Evolutionary conservation across 2,797 vertebrate genomes (phyloP), one percentile per base, ranked within the genome.

Genomic region (Leuciscus waleckii): DNA sequence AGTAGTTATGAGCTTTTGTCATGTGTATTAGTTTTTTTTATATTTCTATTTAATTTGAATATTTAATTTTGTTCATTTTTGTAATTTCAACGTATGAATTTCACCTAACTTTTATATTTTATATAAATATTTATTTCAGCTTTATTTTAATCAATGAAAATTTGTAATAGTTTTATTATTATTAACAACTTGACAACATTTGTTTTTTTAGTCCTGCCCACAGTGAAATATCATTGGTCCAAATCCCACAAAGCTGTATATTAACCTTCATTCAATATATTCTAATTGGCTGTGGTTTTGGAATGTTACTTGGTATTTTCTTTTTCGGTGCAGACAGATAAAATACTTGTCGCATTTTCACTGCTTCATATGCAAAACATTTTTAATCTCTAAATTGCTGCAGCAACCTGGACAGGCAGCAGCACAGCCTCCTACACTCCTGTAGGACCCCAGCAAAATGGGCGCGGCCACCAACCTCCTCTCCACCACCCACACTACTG

Each of bases 401-500:
- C 43, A 92, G 92, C 84, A 5, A 86, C 87, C n/a, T 95, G 93
- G 91, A 93, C 88, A 35, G 86, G 91, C 29, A 91, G 85, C 88
- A 93, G 90, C 86, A 83, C 91, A 0, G 84, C 91, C 17, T 51
- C 81, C 81, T 94, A 94, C 79, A 73, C 89, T 4, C 90, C 92
- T 3, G 51, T 89, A 79, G 90, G 88, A 89, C 88, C 89, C 32
- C 91, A 92, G 67, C 90, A 91, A 69, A 93, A 93, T 13, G 90
- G 91, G 2, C 89, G 92, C 26, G 82, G 70, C 41, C 91, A 89
- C 87, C 91, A 90, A 4, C 94, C 92, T 8, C 90, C 93, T 1
- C 91, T 93, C 16, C 93, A 94, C 32, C 94, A 92, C 87, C 89
- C 90, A 82, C 91, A 92, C 85, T 93, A 91, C 80, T 94, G 92